phyloP scores from a whole-genome alignment of 2,113 vertebrate species.

The Trematocara stigmaticum region DNA sequence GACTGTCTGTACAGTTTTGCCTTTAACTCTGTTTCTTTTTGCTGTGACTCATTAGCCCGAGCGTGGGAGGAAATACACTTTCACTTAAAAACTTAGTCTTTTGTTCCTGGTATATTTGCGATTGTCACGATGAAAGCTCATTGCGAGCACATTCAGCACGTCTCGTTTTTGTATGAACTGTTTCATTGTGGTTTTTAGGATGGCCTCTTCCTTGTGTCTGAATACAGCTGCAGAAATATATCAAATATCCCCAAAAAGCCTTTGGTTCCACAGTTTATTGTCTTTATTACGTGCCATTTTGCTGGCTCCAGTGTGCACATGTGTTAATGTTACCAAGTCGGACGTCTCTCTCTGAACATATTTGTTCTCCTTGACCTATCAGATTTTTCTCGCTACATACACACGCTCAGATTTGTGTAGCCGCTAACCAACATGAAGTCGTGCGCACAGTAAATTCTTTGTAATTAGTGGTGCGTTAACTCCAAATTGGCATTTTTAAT shows the following conservation, averaged over 20 bases:
- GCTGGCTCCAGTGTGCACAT: neutral
- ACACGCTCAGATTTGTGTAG: neutral
- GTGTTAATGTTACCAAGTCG: neutral
- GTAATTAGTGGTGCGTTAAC: conserved; percentile 41
- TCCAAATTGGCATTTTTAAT: conserved; percentile 34
- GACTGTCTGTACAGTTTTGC: neutral
- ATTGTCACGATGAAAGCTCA: neutral
- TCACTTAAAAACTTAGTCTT: neutral
- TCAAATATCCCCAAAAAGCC: neutral
- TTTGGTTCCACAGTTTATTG: neutral
- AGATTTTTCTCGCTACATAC: neutral
- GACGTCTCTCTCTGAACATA: conserved; percentile 13
- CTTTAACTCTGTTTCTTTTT: neutral
- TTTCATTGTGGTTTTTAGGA: neutral
- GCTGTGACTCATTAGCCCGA: neutral
- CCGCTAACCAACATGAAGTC: conserved; percentile 28
- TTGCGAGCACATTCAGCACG: neutral
- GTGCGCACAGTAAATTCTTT: neutral
- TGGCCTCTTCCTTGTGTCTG: neutral
- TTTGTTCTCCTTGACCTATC: conserved; percentile 59
- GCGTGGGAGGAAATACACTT: neutral
- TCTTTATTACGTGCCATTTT: neutral
- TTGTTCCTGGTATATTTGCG: neutral
- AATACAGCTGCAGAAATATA: conserved; percentile 5
- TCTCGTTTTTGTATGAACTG: neutral